Base-by-base conservation (phyloP, 2,888 invertebrate genomes). In the Esperia sulphurella region DNA sequence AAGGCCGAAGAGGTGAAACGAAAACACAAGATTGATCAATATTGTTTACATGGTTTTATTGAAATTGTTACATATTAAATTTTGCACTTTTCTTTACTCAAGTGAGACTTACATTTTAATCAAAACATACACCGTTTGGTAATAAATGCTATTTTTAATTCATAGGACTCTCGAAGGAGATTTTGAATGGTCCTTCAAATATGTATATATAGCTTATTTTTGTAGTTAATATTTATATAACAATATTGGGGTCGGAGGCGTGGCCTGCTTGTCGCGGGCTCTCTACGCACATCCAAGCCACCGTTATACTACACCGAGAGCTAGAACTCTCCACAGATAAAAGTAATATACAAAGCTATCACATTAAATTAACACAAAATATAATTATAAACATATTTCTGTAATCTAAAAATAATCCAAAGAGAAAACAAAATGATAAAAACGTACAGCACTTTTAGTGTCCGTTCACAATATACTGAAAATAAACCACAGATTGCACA, bases 291-390 rank as follows among this genome's bases (percentile, higher is more conserved):
- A 58, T 63, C 59, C 63, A 10, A 57, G 50, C 44, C 60, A 55
- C 63, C 65, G 63, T 58, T 65, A 51, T 59, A 72, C 54, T 58
- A 66, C 69, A 70, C 68, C 61, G 75, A 79, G 79, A 80, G 73
- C 67, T 69, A 55, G 63, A 62, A 59, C 71, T 75, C 79, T 80
- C 77, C 67, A 73, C 66, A 58, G 59, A 80, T 79, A 83, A n/a
- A 85, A 85, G 68, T 78, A 89, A 86, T 87, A 83, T 89, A 88
- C 86, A 89, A 85, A 84, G 83, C 86, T 87, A 87, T 87, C 87
- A 87, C 86, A 85, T 88, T 83, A 87, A 86, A 84, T 83, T 83
- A 87, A 88, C 81, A 83, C 85, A 88, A 83, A 86, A 86, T 85
- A 87, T 84, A 86, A 79, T 68, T 83, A 86, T 83, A 78, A 84